Evolutionary conservation across 1,140 invertebrate genomes (phyloP), one percentile per base, ranked within the genome.

Genomic region (Aphis gossypii): DNA sequence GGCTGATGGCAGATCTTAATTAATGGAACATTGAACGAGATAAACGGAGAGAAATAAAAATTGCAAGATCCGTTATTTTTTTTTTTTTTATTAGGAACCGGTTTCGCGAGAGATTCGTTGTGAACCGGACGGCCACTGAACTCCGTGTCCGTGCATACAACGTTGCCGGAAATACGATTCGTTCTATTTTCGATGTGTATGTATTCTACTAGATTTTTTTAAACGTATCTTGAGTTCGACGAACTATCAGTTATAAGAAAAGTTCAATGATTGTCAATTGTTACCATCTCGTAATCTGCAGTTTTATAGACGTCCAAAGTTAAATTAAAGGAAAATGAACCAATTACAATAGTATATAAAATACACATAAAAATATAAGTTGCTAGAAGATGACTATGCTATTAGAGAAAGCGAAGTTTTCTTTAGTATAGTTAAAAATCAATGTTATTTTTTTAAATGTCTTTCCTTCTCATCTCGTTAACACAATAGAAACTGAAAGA

Each of bases 41-140:
- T 90, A 56, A 18, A 54, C 18, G 14, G 51, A 60, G 44, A 83
- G n/a, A 54, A 54, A 25, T 86, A 93, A 93, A 93, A 93, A 93
- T 51, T 41, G 76, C 92, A 54, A 93, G 92, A 84, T 93, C 92
- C 92, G 92, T 93, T 93, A 93, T 83, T 93, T 86, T 90, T 89
- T 44, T 44, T 90, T 60, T 82, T 90, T 82, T 21, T 51, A 83
- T 48, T 38, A 35, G 21, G 51, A 93, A 93, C 92, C 92, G 92
- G 92, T 93, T 93, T 93, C 23, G 92, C 76, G 38, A 35, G 44
- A 92, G 89, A 90, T 90, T 68, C 56, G 51, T 90, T 38, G 89
- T 90, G 14, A 90, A 68, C 89, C 25, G 56, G 56, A 68, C 92
- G 91, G 91, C 91, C 91, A 93, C 92, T 93, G 92, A 93, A 93